Evolutionary conservation across 1,140 invertebrate species (phyloP), one percentile per base, ranked within the genome.

Genomic region (Ooceraea biroi): DNA sequence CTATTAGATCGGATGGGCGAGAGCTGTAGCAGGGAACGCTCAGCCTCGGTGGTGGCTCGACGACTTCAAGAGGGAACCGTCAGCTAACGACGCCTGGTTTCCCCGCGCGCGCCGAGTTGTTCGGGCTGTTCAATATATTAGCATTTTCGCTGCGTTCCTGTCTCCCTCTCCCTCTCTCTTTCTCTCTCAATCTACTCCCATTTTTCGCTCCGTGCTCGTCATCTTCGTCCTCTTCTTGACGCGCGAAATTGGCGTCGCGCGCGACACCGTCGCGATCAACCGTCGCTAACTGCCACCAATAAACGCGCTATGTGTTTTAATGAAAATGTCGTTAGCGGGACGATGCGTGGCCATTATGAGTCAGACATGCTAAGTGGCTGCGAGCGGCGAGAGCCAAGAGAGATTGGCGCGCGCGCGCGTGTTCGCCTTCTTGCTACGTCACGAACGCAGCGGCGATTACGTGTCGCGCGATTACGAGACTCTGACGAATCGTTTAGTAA

Each of bases 1-100:
- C 86, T 88, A 88, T 83, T 88, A 88, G 76, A 78, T 87, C 77
- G 77, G 65, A 72, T 55, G 82, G 69, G 52, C 30, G 69, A 74
- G 66, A 84, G 60, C 36, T 7, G 69, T 72, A 77, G 65, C 25
- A 36, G 65, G 55, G 41, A 77, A 78, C 60, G 48, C 61, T 78
- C 66, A 84, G 69, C 77, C 57, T 50, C 65, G 19, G n/a, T 77
- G 55, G 22, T 63, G 68, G 48, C 36, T 83, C 50, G 63, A 69
- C 48, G 25, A n/a, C 44, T 72, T 55, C 48, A 69, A 57, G 50
- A 69, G 71, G 57, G 44, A 46, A 52, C 68, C 63, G 58, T 65
- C 73, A 48, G 30, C 14, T 82, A 88, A 88, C 69, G 85, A 88
- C 48, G 58, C 7, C 85, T 22, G 27, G 52, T 71, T 84, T 36